Evolutionary conservation across 2,797 vertebrate genomes (phyloP).

Genomic region (Sylvia borin): DNA sequence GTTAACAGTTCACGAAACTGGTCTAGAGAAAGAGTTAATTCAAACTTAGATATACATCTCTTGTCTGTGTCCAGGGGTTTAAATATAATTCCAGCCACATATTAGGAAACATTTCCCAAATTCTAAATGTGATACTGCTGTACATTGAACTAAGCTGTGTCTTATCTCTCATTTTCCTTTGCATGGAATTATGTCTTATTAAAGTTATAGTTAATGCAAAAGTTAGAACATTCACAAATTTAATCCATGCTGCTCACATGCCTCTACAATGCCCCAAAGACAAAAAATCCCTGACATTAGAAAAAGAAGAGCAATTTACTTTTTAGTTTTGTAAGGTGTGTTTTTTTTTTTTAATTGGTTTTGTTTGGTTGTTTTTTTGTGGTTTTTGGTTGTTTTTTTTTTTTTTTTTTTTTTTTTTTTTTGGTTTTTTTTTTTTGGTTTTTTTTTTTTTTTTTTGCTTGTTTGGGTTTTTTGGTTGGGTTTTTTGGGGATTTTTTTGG

Average conservation of each 20-base stretch:
- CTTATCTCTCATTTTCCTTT: not conserved
- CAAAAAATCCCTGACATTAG: not conserved
- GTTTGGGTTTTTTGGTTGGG: too few relatives aligned
- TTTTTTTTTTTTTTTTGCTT: too few relatives aligned
- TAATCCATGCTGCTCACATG: not conserved
- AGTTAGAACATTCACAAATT: not conserved
- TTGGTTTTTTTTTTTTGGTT: too few relatives aligned
- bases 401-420: not conserved
- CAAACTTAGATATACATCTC: not conserved
- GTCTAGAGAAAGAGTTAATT: not conserved
- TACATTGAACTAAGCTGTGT: not conserved
- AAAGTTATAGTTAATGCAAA: not conserved
- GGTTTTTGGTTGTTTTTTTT: too few relatives aligned
- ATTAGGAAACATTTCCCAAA: not conserved
- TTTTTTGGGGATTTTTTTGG: too few relatives aligned
- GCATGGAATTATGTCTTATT: not conserved
- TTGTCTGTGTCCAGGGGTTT: not conserved
- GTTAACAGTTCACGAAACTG: not conserved
- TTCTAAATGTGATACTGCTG: not conserved
- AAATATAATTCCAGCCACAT: not conserved
- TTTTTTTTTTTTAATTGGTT: too few relatives aligned
- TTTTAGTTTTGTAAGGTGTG: too few relatives aligned
- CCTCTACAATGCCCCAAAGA: not conserved
- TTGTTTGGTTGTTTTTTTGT: too few relatives aligned
- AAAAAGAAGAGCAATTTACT: not conserved